A percentile compares a stretch with the other conserved stretches of the same genome.
Evolutionary conservation across 2,113 vertebrate genomes (phyloP).

Genomic region (Peromyscus maniculatus): DNA sequence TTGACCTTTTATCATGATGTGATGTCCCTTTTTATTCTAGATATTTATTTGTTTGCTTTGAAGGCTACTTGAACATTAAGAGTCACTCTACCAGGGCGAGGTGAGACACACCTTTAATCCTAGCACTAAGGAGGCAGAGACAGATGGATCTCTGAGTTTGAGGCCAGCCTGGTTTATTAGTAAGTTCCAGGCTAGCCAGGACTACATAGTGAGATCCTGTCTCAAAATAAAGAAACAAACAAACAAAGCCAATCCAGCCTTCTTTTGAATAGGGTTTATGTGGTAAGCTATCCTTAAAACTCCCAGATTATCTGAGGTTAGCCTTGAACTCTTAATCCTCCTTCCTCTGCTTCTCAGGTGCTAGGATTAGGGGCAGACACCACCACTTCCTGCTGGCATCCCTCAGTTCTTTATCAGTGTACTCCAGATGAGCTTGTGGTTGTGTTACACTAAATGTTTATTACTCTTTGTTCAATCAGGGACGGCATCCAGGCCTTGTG

Average conservation of each 20-base stretch:
- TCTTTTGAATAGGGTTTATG: background rate
- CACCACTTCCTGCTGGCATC: background rate
- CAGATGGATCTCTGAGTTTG: background rate
- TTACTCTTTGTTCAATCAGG: background rate
- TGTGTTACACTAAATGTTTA: background rate
- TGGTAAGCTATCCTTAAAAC: too few relatives aligned
- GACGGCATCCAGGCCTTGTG: background rate
- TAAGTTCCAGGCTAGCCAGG: background rate
- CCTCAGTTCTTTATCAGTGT: background rate
- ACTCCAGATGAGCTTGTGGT: background rate
- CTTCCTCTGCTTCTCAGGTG: background rate
- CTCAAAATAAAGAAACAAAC: background rate
- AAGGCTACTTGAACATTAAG: background rate
- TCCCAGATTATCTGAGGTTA: background rate
- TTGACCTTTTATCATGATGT: background rate
- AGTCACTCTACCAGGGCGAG: background rate
- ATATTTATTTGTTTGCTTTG: background rate
- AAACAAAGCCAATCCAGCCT: background rate
- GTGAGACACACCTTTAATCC: background rate
- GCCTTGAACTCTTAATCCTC: background rate
- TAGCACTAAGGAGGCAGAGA: background rate
- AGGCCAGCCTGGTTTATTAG: background rate
- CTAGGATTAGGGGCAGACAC: background rate
- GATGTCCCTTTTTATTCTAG: background rate
- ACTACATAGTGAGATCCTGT: background rate